Percentiles rank a stretch among this genome's conserved stretches.
Conservation (phyloP, 2,113 vertebrate genomes). For the Hyperopisus bebe region DNA sequence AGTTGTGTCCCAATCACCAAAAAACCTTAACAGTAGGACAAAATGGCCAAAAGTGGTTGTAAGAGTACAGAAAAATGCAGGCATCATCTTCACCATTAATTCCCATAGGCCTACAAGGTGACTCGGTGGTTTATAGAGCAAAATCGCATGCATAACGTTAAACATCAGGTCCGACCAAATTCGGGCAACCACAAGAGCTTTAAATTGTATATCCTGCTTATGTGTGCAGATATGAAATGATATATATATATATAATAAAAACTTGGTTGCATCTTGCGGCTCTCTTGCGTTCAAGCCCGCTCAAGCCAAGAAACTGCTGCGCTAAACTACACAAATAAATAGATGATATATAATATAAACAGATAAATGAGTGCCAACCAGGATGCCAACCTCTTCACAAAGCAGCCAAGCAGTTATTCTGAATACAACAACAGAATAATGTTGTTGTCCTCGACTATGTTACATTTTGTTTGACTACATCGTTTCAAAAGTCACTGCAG, state of each 20-base stretch:
- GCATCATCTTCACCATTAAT: not conserved
- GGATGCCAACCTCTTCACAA: not conserved
- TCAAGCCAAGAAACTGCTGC: not conserved
- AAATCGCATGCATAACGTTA: not conserved
- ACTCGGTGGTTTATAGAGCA: not conserved
- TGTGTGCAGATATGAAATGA: not conserved
- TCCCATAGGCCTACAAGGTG: not conserved
- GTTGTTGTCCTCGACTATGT: not conserved
- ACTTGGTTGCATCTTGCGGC: not conserved
- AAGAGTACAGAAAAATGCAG: not conserved
- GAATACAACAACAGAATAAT: not conserved
- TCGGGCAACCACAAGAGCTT: not conserved
- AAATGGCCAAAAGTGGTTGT: not conserved
- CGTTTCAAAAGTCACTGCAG: not conserved
- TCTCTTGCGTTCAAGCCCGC: not conserved
- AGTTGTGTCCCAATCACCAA: not conserved
- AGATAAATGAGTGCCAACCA: not conserved
- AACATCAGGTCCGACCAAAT: not conserved
- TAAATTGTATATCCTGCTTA: not conserved
- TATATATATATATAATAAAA: not conserved
- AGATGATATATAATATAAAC: not conserved
- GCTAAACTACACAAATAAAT: not conserved
- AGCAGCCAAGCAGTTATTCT: not conserved
- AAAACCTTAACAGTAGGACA: not conserved
- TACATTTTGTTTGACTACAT: not conserved